Evolutionary conservation across 2,888 invertebrate species (phyloP).

Genomic region (Carabus problematicus): DNA sequence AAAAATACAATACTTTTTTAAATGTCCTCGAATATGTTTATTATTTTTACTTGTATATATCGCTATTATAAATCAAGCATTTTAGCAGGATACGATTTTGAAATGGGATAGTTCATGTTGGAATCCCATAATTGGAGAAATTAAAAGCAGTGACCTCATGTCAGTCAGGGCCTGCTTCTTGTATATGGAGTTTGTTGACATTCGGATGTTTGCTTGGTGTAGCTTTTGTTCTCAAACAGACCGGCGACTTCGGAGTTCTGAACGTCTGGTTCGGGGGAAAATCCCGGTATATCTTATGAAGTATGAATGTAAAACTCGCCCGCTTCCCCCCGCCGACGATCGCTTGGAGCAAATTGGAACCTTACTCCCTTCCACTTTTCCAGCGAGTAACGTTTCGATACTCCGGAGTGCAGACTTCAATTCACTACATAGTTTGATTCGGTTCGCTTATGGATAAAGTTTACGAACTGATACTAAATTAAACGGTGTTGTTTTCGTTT

Average conservation of each 20-base stretch:
- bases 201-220: background rate
- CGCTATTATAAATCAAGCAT: background rate
- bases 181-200: conserved; percentile 10
- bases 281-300: conserved; percentile 19
- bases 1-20: too few relatives aligned
- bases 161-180: background rate
- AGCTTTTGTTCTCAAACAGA: background rate
- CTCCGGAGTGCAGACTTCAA: conserved; percentile 26
- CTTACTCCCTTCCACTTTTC: conserved; percentile 8
- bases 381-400: conserved; percentile 7
- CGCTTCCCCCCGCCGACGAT: background rate
- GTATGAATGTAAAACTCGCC: background rate
- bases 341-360: conserved; percentile 20
- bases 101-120: background rate
- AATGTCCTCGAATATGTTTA: background rate
- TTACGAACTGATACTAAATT: too few relatives aligned
- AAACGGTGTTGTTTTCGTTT: background rate
- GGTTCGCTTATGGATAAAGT: conserved; percentile 6
- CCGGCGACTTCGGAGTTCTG: conserved; percentile 5
- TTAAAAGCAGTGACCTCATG: background rate
- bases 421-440: conserved; percentile 26
- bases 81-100: background rate
- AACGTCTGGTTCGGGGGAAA: conserved; percentile 15
- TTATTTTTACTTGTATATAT: background rate
- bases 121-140: background rate